These are phyloP conservation scores for Pristionchus fissidentatus DNA, from an alignment of 2,888 invertebrate genomes.

Conservation along the genomic window DNA sequence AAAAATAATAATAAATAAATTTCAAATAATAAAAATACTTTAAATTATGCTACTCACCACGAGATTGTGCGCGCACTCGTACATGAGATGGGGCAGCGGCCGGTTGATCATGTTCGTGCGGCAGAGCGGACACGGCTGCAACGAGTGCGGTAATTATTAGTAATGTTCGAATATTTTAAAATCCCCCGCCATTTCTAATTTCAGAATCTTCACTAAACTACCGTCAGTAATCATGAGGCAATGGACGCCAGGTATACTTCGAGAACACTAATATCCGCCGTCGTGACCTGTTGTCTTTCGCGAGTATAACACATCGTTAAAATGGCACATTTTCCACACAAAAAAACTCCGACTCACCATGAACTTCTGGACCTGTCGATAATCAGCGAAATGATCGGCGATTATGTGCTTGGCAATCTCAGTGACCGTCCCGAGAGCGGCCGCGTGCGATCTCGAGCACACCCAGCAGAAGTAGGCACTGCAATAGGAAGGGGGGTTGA, in stretches of 20 bases:
- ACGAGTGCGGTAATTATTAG: not conserved
- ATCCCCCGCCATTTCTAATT: not conserved
- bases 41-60: too few species aligned
- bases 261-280: too few species aligned
- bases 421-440: not conserved
- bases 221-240: not conserved
- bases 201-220: not conserved
- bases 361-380: not conserved
- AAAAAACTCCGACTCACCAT: not conserved
- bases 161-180: not conserved
- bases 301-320: too few species aligned
- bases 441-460: not conserved
- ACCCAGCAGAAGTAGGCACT: slow-evolving; percentile 11
- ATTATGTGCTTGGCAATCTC: not conserved
- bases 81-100: slow-evolving; percentile 19
- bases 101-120: not conserved
- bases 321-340: too few species aligned
- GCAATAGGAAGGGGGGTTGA: too few species aligned
- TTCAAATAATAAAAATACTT: not conserved
- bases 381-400: not conserved
- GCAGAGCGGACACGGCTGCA: slow-evolving; percentile 24
- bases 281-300: too few species aligned
- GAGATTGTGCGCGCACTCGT: slow-evolving; percentile 22
- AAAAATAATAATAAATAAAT: not conserved
- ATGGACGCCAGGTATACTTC: not conserved